Evolutionary conservation across 2,888 invertebrate genomes (phyloP).

Genomic region (Epirrhoe alternata): DNA sequence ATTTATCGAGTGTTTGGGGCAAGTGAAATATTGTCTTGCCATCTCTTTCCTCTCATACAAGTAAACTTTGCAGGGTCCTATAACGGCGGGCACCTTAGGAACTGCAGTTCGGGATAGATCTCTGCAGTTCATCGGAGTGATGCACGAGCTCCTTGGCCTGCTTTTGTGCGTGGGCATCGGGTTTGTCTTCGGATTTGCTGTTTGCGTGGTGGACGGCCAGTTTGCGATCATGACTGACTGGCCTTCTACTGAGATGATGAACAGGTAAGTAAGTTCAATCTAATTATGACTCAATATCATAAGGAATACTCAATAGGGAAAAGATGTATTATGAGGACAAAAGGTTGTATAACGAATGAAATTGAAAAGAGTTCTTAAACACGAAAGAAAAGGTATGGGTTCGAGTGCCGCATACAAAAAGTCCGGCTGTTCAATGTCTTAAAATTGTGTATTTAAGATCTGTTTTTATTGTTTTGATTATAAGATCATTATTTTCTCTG

Average conservation of each 20-base stretch:
- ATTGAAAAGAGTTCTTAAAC: no score
- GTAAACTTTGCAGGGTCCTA: constrained; percentile 86
- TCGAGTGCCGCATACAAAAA: no score
- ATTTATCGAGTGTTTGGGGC: no score
- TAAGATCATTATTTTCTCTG: no score
- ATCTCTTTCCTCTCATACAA: neutral
- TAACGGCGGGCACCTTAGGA: constrained; percentile 91
- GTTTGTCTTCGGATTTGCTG: constrained; percentile 87
- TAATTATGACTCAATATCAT: neutral
- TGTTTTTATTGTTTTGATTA: no score
- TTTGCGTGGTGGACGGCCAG: constrained; percentile 83
- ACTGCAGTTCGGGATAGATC: constrained; percentile 87
- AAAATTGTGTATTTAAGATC: no score
- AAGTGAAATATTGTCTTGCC: no score
- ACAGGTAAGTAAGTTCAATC: constrained; percentile 65
- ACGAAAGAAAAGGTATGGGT: no score
- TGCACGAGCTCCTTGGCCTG: constrained; percentile 88
- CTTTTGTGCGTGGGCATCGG: constrained; percentile 88
- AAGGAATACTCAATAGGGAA: no score
- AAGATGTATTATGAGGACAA: no score
- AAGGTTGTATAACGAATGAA: no score
- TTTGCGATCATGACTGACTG: constrained; percentile 84
- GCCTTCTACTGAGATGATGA: constrained; percentile 88
- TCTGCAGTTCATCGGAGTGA: constrained; percentile 87
- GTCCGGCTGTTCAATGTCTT: no score